Conservation (phyloP, 2,888 invertebrate species). For the Drosophila neotestacea region DNA sequence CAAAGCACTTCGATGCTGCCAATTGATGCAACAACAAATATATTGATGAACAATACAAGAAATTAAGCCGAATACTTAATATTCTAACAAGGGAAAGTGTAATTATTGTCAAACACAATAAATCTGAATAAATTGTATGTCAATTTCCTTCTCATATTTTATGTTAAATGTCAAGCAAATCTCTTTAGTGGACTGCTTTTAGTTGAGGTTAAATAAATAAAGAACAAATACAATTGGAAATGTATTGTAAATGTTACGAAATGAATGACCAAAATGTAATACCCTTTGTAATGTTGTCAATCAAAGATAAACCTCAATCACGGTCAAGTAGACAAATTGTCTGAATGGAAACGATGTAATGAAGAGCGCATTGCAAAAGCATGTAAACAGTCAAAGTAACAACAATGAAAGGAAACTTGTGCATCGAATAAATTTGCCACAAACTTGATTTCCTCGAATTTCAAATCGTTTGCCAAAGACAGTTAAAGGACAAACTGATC, state of each 20-base stretch:
- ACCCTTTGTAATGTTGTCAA: not conserved
- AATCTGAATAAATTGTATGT: too few relatives aligned
- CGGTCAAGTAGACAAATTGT: conserved; percentile 58
- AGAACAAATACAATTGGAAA: too few relatives aligned
- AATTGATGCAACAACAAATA: conserved; percentile 28
- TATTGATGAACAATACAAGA: not conserved
- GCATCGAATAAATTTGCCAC: conserved; percentile 1
- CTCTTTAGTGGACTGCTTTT: too few relatives aligned
- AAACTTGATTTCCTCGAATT: not conserved
- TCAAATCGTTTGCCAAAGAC: not conserved
- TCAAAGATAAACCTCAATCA: conserved; percentile 44
- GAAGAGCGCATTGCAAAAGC: conserved; percentile 36
- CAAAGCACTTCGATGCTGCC: conserved; percentile 17
- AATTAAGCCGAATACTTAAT: not conserved
- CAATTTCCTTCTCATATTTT: too few relatives aligned
- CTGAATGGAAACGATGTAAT: conserved; percentile 57
- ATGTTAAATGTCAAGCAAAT: too few relatives aligned
- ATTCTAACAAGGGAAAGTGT: not conserved
- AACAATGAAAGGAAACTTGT: conserved; percentile 1
- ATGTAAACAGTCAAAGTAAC: conserved; percentile 23
- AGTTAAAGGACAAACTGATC: not conserved
- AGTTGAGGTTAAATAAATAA: too few relatives aligned
- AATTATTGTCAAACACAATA: not conserved
- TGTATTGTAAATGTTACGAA: not conserved
- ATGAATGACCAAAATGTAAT: not conserved